Percentiles rank a stretch among this genome's conserved stretches.
Evolutionary conservation across 92 coral and sea anemone species (phyloP).

Genomic region (Blastomussa wellsi): DNA sequence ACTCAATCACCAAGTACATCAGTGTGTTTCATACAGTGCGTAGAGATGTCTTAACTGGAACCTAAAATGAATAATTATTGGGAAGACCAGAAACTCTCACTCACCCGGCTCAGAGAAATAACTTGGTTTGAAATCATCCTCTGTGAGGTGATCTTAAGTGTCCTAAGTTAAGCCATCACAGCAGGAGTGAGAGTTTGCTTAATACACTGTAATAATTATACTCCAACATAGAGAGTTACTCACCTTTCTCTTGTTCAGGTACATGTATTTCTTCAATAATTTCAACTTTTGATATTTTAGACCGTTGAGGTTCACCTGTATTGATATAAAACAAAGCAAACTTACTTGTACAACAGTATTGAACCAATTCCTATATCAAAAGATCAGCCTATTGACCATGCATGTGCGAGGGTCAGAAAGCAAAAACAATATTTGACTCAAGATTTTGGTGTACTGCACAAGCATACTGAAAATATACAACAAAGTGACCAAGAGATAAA

Average conservation of each 20-base stretch:
- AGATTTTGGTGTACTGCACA: neutral
- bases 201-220: too few relatives aligned
- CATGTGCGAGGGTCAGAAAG: too few relatives aligned
- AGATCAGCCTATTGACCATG: too few relatives aligned
- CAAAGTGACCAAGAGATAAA: too few relatives aligned
- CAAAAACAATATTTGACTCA: neutral
- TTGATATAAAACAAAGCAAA: neutral
- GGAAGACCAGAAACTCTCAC: neutral
- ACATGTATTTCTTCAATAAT: neutral
- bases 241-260: neutral
- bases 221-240: neutral
- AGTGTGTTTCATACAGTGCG: too few relatives aligned
- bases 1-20: too few relatives aligned
- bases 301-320: neutral
- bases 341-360: too few relatives aligned
- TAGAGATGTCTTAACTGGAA: neutral
- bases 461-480: too few relatives aligned
- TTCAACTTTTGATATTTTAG: neutral
- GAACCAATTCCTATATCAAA: too few relatives aligned
- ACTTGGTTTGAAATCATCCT: conserved; percentile 31
- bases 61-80: too few relatives aligned
- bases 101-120: conserved; percentile 18
- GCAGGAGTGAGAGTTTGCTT: conserved; percentile 13
- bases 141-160: conserved; percentile 37
- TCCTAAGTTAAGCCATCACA: conserved; percentile 49